phyloP scores from a whole-genome alignment of 2,113 vertebrate species.

The Phrynosoma blainvillii region DNA sequence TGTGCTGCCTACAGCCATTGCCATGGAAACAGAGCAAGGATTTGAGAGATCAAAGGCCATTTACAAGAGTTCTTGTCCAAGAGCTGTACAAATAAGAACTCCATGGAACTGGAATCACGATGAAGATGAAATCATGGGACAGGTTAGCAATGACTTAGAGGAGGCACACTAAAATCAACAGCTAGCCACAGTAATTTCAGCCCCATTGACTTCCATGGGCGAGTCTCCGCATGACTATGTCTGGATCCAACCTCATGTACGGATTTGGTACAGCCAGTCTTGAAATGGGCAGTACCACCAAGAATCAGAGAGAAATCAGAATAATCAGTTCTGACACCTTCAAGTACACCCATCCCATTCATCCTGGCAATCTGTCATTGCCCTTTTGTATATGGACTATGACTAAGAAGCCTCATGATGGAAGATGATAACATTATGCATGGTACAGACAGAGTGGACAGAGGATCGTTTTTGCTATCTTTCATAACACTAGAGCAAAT shows the following conservation, averaged over 20 bases:
- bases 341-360: background rate
- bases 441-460: background rate
- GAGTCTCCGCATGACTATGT: background rate
- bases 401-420: background rate
- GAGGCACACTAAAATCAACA: background rate
- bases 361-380: background rate
- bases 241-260: background rate
- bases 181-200: background rate
- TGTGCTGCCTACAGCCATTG: rapidly evolving
- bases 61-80: constrained; percentile 40
- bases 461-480: background rate
- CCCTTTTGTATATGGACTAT: background rate
- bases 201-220: background rate
- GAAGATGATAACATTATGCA: background rate
- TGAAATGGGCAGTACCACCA: constrained; percentile 16
- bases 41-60: constrained; percentile 63
- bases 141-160: background rate
- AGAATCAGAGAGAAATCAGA: background rate
- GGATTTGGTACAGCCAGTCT: constrained; percentile 7
- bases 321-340: background rate
- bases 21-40: constrained; percentile 50
- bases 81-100: constrained; percentile 1
- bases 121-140: background rate
- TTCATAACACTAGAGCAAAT: background rate
- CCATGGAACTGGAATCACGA: background rate